Evolutionary conservation across 1,140 invertebrate species (phyloP).

Genomic region (Monomorium pharaonis): DNA sequence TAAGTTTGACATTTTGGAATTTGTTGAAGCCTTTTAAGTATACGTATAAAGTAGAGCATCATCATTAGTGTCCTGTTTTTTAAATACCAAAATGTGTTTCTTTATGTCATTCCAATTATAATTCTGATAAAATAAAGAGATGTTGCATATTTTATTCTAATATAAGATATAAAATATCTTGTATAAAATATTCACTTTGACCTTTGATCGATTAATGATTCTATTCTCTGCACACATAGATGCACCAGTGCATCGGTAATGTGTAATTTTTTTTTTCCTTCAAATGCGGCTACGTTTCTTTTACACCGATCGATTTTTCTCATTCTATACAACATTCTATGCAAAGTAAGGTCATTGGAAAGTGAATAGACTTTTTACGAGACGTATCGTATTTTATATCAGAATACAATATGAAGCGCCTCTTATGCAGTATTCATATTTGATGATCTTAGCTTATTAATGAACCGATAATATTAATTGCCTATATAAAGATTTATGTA

Average conservation of each 20-base stretch:
- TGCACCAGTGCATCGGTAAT: neutral
- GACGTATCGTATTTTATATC: neutral
- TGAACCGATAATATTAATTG: too few relatives aligned
- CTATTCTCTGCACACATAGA: neutral
- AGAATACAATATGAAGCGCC: neutral
- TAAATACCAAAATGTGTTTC: neutral
- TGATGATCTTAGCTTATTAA: neutral
- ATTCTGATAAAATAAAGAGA: neutral
- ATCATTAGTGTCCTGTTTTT: neutral
- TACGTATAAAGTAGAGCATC: too few relatives aligned
- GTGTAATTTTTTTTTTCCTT: slow-evolving; percentile 8
- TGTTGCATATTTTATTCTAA: neutral
- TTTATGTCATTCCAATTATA: neutral
- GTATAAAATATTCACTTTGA: neutral
- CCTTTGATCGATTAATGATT: slow-evolving; percentile 19
- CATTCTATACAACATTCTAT: slow-evolving; percentile 5
- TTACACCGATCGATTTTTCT: neutral
- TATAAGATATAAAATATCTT: neutral
- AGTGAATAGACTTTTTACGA: neutral
- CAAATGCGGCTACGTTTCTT: neutral
- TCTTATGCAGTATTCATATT: neutral
- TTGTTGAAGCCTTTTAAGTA: neutral
- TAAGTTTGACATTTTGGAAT: neutral
- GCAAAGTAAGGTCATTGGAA: slow-evolving; percentile 5
- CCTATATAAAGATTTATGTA: neutral